Evolutionary conservation across 2,888 invertebrate genomes (phyloP), one percentile per base, ranked within the genome.

Genomic region (Koerneria pararmatus): DNA sequence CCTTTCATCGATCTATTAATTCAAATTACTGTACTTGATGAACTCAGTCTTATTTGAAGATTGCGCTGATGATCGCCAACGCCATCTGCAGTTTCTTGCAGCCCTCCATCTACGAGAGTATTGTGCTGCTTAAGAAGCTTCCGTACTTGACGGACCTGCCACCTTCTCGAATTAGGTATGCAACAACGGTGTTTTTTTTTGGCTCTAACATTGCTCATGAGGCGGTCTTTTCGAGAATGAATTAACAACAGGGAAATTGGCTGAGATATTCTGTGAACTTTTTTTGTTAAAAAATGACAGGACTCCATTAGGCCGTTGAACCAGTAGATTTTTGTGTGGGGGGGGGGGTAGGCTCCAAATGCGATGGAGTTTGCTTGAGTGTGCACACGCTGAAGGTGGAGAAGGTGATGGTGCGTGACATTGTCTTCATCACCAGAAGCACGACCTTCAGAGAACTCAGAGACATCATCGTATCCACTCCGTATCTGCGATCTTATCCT

Each of bases 401-500:
- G 54, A 59, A 60, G 31, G 51, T 66, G 0, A 66, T 66, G 66
- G 66, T 66, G 54, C 51, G n/a, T 27, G 61, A 66, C 22, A 22
- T 66, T 22, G 65, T 62, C 53, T 66, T 61, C 60, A 66, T 66
- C 53, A 49, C 66, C 29, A 1, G 54, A 1, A 24, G 61, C 19
- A 66, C 60, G 1, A 66, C 66, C 0, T 66, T 60, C 46, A 51
- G 37, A 24, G 64, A 66, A 15, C 31, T 66, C 2, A 24, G 66
- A 15, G 58, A 90, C 58, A 87, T 92, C 34, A 86, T 98, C 19
- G 91, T 91, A 73, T 89, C 90, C 57, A 89, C 90, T 74, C 89
- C 88, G 59, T 87, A 88, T 59, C 85, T 92, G 35, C 89, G 91
- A 72, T 90, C 92, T 69, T 92, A 95, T 83, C 97, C 97, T 0